phyloP scores from a whole-genome alignment of 2,888 invertebrate genomes.

The Lordiphosa fenestrarum region DNA sequence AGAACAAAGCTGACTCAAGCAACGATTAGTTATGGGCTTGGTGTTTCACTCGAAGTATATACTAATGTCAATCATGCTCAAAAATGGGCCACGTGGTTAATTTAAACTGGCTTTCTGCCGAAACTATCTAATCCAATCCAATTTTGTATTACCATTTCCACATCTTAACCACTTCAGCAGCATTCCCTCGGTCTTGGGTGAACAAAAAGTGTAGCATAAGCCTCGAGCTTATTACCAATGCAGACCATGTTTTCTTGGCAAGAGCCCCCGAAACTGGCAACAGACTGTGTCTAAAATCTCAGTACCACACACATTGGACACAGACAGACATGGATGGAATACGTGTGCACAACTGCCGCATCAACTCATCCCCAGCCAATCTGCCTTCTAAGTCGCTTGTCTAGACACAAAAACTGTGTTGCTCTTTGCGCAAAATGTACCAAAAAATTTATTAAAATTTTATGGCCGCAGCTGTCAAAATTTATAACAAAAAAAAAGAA shows the following conservation, averaged over 20 bases:
- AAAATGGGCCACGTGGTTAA: too few species aligned
- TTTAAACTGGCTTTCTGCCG: too few species aligned
- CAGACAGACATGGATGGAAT: constrained; percentile 9
- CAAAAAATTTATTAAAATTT: constrained; percentile 35
- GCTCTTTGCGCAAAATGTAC: constrained; percentile 20
- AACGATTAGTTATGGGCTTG: too few species aligned
- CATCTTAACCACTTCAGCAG: constrained; percentile 10
- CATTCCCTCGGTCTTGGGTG: too few species aligned
- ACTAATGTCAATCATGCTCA: too few species aligned
- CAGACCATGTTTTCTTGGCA: constrained; percentile 53
- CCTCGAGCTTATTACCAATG: constrained; percentile 56
- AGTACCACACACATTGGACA: constrained; percentile 17
- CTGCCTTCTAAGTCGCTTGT: constrained; percentile 23
- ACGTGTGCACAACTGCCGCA: constrained; percentile 38
- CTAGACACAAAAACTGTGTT: constrained; percentile 48
- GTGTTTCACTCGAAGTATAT: too few species aligned
- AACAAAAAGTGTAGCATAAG: neutral
- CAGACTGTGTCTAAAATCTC: constrained; percentile 52
- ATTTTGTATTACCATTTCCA: constrained; percentile 3
- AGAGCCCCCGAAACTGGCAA: constrained; percentile 26
- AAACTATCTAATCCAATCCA: constrained; percentile 4
- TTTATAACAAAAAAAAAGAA: neutral
- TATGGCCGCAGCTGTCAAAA: constrained; percentile 21
- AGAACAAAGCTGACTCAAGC: too few species aligned
- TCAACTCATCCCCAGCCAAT: constrained; percentile 19